Evolutionary conservation across 2,888 invertebrate species (phyloP), one percentile per base, ranked within the genome.

Genomic region (Maniola hyperantus): DNA sequence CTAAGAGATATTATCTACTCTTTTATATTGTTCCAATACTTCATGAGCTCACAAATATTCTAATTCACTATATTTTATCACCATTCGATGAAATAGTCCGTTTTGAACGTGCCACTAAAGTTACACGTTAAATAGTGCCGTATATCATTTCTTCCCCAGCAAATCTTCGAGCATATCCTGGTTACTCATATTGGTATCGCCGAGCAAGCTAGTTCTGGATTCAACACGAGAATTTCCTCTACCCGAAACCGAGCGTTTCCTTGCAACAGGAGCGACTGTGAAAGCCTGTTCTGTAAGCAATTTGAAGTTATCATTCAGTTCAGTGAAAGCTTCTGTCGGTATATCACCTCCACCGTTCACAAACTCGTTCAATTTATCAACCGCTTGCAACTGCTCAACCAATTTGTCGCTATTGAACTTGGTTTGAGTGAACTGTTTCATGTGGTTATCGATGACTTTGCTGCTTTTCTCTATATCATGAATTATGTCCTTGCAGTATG

Each of bases 381-480:
- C 93, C 51, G 88, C 89, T 76, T 92, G 84, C 54, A 94, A 77
- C 57, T 92, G 90, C 64, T 93, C 84, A 0, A 93, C 83, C 6
- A 94, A 71, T 65, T 89, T 89, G 55, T 93, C 91, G 15, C 91
- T 92, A 36, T 93, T 93, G 18, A 84, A 81, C 75, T 84, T 87
- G 0, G 91, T 86, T 15, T 79, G 80, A 70, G 87, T 88, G 61
- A 93, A 91, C 58, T 90, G 88, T 69, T 89, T 88, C 73, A 93
- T 87, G 67, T 94, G 94, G 66, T 80, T 88, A 64, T 94, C 93
- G 42, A 94, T 93, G 0, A 90, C 83, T 81, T 87, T 86, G 68
- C 76, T 86, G 58, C 88, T 92, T 66, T 86, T 90, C 66, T 92
- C 90, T 67, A 91, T 88, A 65, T 91, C 90, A 61, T 87, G 84